phyloP scores from a whole-genome alignment of 2,797 vertebrate species.

The Diplodus sargus region DNA sequence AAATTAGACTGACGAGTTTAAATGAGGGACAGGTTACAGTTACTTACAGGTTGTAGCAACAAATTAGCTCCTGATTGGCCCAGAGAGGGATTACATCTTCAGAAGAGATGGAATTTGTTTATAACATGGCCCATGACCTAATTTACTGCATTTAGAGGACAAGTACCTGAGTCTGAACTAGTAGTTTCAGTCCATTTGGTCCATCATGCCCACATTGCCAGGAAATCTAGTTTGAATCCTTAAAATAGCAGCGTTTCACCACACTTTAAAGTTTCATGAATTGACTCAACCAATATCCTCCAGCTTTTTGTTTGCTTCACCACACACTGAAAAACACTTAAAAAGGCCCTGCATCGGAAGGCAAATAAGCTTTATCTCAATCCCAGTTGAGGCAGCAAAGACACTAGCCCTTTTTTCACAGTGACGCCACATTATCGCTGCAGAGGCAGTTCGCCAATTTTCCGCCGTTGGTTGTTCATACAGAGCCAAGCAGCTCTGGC shows the following conservation, averaged over 20 bases:
- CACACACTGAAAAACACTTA: not conserved
- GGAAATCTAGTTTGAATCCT: constrained; percentile 17
- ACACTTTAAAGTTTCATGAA: constrained; percentile 15
- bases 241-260: constrained; percentile 21
- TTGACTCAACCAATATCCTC: not conserved
- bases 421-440: too few relatives aligned
- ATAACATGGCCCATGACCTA: not conserved
- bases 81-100: constrained; percentile 4
- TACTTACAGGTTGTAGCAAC: constrained; percentile 18
- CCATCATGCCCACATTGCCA: not conserved
- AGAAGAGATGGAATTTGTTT: not conserved
- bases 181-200: not conserved
- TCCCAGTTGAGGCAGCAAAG: constrained; percentile 23
- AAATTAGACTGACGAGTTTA: constrained; percentile 8
- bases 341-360: constrained; percentile 18
- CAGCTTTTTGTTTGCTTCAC: constrained; percentile 33
- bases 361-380: constrained; percentile 57
- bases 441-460: too few relatives aligned
- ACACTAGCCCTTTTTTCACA: not conserved
- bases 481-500: too few relatives aligned
- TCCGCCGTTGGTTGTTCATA: too few relatives aligned
- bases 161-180: not conserved
- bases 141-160: not conserved
- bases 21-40: constrained; percentile 5
- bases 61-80: constrained; percentile 26